Evolutionary conservation across 92 coral and sea anemone species (phyloP).

Genomic region (Pocillopora meandrina): DNA sequence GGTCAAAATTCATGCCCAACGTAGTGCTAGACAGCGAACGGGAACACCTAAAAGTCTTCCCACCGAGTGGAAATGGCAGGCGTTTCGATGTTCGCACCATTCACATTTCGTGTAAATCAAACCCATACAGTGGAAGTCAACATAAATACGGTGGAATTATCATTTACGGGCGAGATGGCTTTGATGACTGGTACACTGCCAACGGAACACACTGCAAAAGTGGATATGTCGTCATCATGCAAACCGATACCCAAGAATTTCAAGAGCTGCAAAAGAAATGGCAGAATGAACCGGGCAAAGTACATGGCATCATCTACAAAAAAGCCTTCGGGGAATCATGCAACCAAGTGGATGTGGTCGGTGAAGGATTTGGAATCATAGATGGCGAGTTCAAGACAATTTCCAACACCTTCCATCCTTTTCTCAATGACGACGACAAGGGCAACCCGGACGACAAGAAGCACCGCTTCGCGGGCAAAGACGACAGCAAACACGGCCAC

Average conservation of each 20-base stretch:
- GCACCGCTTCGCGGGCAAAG: not conserved
- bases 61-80: too few species aligned
- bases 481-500: not conserved
- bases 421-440: not conserved
- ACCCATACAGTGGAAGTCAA: not conserved
- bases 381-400: not conserved
- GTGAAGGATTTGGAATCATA: conserved; percentile 7
- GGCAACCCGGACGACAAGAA: too few species aligned
- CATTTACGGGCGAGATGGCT: conserved; percentile 29
- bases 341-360: not conserved
- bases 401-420: not conserved
- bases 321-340: conserved; percentile 9
- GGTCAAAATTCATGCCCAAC: too few species aligned
- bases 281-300: not conserved
- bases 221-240: conserved; percentile 46
- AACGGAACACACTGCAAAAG: conserved; percentile 41
- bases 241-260: not conserved
- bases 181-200: conserved; percentile 35
- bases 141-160: conserved; percentile 37
- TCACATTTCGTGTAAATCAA: conserved; percentile 51
- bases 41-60: too few species aligned
- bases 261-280: not conserved
- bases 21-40: too few species aligned
- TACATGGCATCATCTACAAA: conserved; percentile 12
- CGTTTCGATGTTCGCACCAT: conserved; percentile 19